Percentiles rank a stretch among this genome's conserved stretches.
Evolutionary conservation across 2,113 vertebrate species (phyloP).

Genomic region (Takifugu flavidus): DNA sequence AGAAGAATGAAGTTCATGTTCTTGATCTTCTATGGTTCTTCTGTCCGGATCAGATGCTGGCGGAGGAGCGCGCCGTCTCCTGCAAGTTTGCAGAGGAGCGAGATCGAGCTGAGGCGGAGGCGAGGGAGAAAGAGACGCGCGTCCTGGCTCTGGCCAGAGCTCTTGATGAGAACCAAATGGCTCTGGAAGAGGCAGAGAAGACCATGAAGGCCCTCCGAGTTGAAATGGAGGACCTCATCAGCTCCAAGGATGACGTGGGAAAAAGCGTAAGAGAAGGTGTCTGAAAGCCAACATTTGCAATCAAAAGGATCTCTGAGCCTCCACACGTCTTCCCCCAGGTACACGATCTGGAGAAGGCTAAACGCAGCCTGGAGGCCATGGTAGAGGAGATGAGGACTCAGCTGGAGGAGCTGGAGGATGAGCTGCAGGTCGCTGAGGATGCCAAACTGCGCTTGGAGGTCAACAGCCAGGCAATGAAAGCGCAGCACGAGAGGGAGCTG

Average conservation of each 20-base stretch:
- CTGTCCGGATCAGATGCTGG: slow-evolving; percentile 78
- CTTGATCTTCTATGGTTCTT: neutral
- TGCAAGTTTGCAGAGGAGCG: slow-evolving; percentile 86
- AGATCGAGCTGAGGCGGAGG: slow-evolving; percentile 88
- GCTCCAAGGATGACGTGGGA: slow-evolving; percentile 94
- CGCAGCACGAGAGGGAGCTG: slow-evolving; percentile 88
- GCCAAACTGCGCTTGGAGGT: slow-evolving; percentile 92
- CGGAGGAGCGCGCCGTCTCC: slow-evolving; percentile 89
- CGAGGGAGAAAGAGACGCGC: slow-evolving; percentile 89
- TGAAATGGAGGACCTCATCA: slow-evolving; percentile 94
- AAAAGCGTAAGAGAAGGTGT: slow-evolving; percentile 80
- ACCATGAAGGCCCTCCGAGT: slow-evolving; percentile 80
- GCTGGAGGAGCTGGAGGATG: slow-evolving; percentile 92
- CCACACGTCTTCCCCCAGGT: slow-evolving; percentile 70
- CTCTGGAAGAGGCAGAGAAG: slow-evolving; percentile 87
- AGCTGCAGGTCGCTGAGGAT: slow-evolving; percentile 90
- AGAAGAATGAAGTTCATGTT: neutral
- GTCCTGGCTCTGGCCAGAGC: slow-evolving; percentile 82
- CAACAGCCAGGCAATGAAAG: slow-evolving; percentile 86
- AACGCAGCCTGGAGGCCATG: slow-evolving; percentile 85
- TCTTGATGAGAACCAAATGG: slow-evolving; percentile 83
- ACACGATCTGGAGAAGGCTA: slow-evolving; percentile 91
- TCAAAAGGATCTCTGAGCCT: neutral
- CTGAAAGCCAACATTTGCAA: neutral
- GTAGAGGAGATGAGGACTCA: slow-evolving; percentile 92